A percentile compares a stretch with the other conserved stretches of the same genome.
Conservation (phyloP, 2,888 invertebrate genomes). For the Ormyrus rosae region DNA sequence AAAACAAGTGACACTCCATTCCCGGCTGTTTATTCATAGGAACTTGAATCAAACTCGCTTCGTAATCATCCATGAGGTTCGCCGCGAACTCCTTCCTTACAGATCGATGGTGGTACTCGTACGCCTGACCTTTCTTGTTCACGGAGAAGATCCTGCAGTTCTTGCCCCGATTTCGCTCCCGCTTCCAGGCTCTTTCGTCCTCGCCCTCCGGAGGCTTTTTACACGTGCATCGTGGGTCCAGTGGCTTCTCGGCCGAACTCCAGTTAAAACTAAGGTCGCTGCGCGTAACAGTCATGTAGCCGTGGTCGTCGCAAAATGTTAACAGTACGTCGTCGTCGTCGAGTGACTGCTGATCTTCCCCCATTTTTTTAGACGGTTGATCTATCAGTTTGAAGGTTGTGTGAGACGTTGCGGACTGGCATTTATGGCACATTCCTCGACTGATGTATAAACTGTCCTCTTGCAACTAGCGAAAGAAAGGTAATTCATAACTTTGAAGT, state of each 20-base stretch:
- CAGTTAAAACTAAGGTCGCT: too few relatives aligned
- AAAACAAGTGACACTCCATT: background rate
- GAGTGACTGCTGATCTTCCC: too few relatives aligned
- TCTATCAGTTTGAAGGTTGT: constrained; percentile 24
- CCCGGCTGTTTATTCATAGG: background rate
- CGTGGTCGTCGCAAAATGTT: constrained; percentile 22
- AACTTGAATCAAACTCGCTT: constrained; percentile 57
- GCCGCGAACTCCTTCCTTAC: constrained; percentile 41
- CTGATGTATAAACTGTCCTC: constrained; percentile 5
- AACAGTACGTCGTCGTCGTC: background rate
- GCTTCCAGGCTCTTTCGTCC: too few relatives aligned
- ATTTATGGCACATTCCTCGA: background rate
- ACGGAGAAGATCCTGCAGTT: constrained; percentile 66
- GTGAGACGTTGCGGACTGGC: background rate
- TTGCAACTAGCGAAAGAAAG: background rate
- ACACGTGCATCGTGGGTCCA: too few relatives aligned
- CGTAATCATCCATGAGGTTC: constrained; percentile 54
- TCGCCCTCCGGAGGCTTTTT: too few relatives aligned
- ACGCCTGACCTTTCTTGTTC: constrained; percentile 65
- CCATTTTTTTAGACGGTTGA: background rate
- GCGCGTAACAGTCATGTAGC: background rate
- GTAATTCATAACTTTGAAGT: too few relatives aligned
- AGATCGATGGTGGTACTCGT: constrained; percentile 68
- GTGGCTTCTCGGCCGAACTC: too few relatives aligned
- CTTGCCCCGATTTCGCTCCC: too few relatives aligned